Evolutionary conservation across 2,113 vertebrate genomes (phyloP), one percentile per base, ranked within the genome.

Genomic region (Pseudorasbora parva): DNA sequence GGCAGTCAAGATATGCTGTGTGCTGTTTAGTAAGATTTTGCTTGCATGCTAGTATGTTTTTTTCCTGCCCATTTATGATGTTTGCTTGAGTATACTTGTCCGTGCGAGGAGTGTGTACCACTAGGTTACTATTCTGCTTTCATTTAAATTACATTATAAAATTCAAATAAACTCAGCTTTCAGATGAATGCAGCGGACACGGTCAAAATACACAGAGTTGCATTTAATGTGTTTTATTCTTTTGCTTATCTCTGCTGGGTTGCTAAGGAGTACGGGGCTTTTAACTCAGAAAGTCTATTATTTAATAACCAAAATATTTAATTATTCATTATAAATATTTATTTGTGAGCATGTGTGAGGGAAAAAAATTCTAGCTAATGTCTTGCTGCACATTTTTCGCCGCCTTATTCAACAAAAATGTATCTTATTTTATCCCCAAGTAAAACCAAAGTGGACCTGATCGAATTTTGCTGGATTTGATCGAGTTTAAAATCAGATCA

Each of bases 241-340:
- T 23, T 51, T 45, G 6, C 51, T n/a, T n/a, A 57, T 76, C 33
- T 23, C 47, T 19, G 30, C 7, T 21, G 72, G 6, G 10, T 15
- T 30, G 5, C 51, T 77, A 23, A 47, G 59, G 27, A 80, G 15
- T 30, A 15, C 51, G 15, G 15, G 4, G 59, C 25, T 27, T 51
- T 33, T 45, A 30, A 80, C 23, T 80, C 17, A 12, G 47, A 76
- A 15, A 37, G 43, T n/a, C 8, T 49, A 33, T 68, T 51, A 64
- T 79, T 66, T 30, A 49, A 47, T 21, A 79, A 30, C 57, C 23
- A 30, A 64, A 17, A 79, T 79, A 66, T 56, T 11, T 57, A 57
- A 76, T 76, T 56, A 76, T 76, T 56, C 47, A 56, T 56, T 76
- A 54, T 9, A 14, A 76, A 57, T 77, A 33, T 37, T 37, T 77